These are phyloP conservation scores for Oryzias dopingdopingensis DNA, from an alignment of 2,797 vertebrate species.

Conservation along the genomic window DNA sequence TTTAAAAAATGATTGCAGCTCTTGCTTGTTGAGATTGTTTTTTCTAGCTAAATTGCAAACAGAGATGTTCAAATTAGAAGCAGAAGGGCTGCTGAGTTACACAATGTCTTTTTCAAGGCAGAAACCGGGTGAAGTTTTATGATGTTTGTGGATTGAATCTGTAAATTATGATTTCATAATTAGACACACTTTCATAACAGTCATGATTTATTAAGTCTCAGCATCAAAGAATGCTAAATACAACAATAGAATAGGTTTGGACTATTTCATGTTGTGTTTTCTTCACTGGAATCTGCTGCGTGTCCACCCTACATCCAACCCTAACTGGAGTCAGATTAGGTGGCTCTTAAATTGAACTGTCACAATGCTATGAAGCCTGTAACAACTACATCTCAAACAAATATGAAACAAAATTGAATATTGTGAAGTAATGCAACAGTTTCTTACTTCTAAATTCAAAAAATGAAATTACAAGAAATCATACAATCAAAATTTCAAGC, in stretches of 20 bases:
- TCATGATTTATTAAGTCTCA: conserved; percentile 14
- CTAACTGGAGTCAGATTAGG: no score
- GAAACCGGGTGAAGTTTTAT: conserved; percentile 26
- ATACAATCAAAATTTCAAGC: no score
- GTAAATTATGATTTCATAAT: conserved; percentile 48
- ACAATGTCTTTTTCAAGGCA: conserved; percentile 14
- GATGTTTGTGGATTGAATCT: conserved; percentile 29
- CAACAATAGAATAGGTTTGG: conserved; percentile 2
- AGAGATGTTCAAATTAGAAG: conserved; percentile 28
- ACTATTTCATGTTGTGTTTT: no score
- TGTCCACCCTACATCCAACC: no score
- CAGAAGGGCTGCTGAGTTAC: conserved; percentile 6
- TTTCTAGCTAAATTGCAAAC: conserved; percentile 25
- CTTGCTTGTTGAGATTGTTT: conserved; percentile 1
- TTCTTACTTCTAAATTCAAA: no score
- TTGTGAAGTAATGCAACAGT: no score
- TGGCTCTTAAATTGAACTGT: no score
- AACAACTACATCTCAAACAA: no score
- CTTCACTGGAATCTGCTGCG: no score
- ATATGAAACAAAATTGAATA: no score
- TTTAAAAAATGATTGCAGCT: not conserved
- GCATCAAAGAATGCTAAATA: conserved; percentile 23
- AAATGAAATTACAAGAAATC: no score
- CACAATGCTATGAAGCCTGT: no score
- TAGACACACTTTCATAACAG: conserved; percentile 21